Evolutionary conservation across 2,113 vertebrate species (phyloP).

Genomic region (Pachycephala philippinensis): DNA sequence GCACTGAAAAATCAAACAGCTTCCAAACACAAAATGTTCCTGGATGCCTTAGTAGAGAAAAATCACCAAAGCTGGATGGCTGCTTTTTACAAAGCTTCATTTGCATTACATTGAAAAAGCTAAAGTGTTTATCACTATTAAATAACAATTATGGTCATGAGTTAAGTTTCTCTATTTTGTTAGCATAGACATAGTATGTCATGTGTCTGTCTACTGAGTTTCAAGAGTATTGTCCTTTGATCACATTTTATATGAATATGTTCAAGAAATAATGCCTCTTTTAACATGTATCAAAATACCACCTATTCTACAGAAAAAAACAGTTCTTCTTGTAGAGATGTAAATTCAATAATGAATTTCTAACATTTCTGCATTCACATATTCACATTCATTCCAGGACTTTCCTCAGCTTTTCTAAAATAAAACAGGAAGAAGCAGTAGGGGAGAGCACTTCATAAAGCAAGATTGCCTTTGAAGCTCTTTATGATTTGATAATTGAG

Average conservation of each 20-base stretch:
- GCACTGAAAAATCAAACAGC: background rate
- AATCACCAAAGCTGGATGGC: background rate
- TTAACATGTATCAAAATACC: background rate
- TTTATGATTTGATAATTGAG: background rate
- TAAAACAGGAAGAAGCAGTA: background rate
- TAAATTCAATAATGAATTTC: background rate
- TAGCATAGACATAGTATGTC: background rate
- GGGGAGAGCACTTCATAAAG: background rate
- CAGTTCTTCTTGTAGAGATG: background rate
- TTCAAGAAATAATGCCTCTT: background rate
- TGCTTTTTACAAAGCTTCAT: background rate
- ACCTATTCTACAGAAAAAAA: background rate
- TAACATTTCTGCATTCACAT: background rate
- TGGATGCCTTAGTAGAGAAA: background rate
- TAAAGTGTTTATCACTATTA: background rate
- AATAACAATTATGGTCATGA: background rate
- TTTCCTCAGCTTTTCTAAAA: background rate
- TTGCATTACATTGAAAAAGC: background rate
- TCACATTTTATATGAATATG: background rate
- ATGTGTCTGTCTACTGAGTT: background rate
- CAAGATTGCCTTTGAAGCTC: background rate
- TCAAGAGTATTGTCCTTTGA: background rate
- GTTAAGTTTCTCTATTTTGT: background rate
- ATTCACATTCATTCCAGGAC: background rate
- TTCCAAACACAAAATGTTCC: background rate